phyloP scores from a whole-genome alignment of 1,140 invertebrate species.

The Oncopodura yosiiana region DNA sequence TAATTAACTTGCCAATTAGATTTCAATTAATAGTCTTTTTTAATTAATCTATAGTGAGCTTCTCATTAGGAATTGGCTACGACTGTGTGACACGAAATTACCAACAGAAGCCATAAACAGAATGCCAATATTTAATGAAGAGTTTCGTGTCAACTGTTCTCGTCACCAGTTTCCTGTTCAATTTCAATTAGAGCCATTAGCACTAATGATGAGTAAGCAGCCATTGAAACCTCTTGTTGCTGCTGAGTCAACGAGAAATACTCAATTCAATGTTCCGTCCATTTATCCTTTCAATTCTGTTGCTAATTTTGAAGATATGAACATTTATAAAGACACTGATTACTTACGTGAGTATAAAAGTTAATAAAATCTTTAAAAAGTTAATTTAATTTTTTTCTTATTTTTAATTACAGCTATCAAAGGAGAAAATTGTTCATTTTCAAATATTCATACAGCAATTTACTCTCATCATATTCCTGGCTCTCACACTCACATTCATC shows the following conservation, averaged over 20 bases:
- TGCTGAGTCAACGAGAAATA: slow-evolving; percentile 37
- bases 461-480: slow-evolving; percentile 57
- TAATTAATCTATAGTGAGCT: slow-evolving; percentile 49
- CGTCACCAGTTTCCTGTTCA: slow-evolving; percentile 54
- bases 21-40: slow-evolving; percentile 9
- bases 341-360: slow-evolving; percentile 56
- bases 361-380: not conserved
- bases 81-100: slow-evolving; percentile 55
- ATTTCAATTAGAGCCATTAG: slow-evolving; percentile 52
- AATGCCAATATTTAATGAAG: slow-evolving; percentile 10
- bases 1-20: slow-evolving; percentile 6
- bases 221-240: slow-evolving; percentile 48
- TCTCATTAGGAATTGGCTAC: slow-evolving; percentile 56
- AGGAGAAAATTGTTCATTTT: slow-evolving; percentile 26
- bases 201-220: slow-evolving; percentile 52
- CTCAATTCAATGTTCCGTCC: slow-evolving; percentile 54
- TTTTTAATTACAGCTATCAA: slow-evolving; percentile 31
- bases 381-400: slow-evolving; percentile 1
- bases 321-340: slow-evolving; percentile 54
- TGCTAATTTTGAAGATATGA: slow-evolving; percentile 52
- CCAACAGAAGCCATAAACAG: slow-evolving; percentile 40
- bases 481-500: slow-evolving; percentile 50
- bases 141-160: slow-evolving; percentile 42
- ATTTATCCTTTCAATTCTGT: slow-evolving; percentile 59
- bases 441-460: slow-evolving; percentile 62